phyloP scores from a whole-genome alignment of 2,113 vertebrate species.

The Xenotilapia leptura region DNA sequence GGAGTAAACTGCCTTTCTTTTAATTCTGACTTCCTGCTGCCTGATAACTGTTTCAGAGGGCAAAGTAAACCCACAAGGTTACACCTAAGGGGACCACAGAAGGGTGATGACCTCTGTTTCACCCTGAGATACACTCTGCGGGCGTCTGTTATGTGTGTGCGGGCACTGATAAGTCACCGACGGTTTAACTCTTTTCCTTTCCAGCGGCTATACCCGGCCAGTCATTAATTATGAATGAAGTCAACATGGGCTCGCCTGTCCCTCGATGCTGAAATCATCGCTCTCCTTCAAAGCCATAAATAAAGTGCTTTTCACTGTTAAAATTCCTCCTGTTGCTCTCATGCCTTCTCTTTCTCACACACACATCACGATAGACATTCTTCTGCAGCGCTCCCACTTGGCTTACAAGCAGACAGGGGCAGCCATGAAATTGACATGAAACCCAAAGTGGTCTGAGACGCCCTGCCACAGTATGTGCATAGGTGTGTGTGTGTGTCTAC shows the following conservation, averaged over 20 bases:
- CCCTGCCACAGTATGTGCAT: background rate
- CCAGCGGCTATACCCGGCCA: background rate
- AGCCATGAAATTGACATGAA: conserved; percentile 46
- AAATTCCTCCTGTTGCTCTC: background rate
- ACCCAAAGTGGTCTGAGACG: conserved; percentile 34
- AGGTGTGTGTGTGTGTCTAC: background rate
- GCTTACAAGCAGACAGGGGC: conserved; percentile 25
- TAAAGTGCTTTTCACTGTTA: conserved; percentile 63
- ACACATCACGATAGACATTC: conserved; percentile 1
- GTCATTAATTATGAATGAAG: conserved; percentile 60
- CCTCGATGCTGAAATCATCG: conserved; percentile 22
- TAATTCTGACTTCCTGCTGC: background rate
- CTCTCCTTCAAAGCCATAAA: conserved; percentile 36
- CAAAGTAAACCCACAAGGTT: background rate
- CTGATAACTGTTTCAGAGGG: background rate
- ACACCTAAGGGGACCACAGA: conserved; percentile 15
- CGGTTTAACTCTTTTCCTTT: conserved; percentile 26
- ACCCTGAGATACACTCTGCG: conserved; percentile 10
- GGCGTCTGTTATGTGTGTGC: background rate
- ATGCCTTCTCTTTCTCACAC: background rate
- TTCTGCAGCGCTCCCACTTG: conserved; percentile 38
- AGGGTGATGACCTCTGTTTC: conserved; percentile 43
- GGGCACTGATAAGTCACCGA: conserved; percentile 28
- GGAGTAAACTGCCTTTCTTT: background rate
- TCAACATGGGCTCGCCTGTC: conserved; percentile 27